These are phyloP conservation scores for Tetrao urogallus DNA, from an alignment of 2,113 vertebrate genomes.

Conservation along the genomic window DNA sequence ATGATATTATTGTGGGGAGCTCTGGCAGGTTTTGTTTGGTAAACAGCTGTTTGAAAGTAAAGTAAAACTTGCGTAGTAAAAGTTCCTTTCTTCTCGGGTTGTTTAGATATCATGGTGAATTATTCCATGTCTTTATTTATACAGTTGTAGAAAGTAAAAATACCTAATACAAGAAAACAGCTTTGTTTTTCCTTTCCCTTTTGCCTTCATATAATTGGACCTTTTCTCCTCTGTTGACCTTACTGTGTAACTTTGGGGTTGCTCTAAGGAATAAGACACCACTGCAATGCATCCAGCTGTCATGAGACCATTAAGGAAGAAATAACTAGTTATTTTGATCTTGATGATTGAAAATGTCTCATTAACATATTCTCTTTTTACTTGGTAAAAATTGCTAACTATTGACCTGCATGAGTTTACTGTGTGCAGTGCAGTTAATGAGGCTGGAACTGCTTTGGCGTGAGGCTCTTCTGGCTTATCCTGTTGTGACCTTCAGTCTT, in stretches of 20 bases:
- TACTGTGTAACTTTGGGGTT: background rate
- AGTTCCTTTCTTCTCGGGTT: background rate
- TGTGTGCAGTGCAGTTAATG: conserved; percentile 7
- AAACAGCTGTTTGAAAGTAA: background rate
- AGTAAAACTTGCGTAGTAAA: background rate
- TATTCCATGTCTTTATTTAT: background rate
- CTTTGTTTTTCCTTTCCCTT: background rate
- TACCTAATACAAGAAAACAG: background rate
- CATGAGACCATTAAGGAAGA: background rate
- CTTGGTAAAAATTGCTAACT: background rate
- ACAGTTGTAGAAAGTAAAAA: background rate
- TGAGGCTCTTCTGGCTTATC: conserved; percentile 66
- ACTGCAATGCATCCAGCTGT: background rate
- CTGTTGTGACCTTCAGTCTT: conserved; percentile 85
- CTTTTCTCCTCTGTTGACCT: background rate
- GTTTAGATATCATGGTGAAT: background rate
- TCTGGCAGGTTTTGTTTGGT: background rate
- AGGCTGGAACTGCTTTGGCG: conserved; percentile 32
- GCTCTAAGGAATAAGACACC: background rate
- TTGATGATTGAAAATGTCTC: background rate
- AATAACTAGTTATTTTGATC: background rate
- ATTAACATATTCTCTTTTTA: background rate
- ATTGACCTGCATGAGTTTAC: background rate
- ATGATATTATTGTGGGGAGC: background rate
- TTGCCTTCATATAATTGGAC: rapidly evolving